Base-by-base conservation (phyloP, 1,140 invertebrate genomes). In the Drosophila subpulchrella region DNA sequence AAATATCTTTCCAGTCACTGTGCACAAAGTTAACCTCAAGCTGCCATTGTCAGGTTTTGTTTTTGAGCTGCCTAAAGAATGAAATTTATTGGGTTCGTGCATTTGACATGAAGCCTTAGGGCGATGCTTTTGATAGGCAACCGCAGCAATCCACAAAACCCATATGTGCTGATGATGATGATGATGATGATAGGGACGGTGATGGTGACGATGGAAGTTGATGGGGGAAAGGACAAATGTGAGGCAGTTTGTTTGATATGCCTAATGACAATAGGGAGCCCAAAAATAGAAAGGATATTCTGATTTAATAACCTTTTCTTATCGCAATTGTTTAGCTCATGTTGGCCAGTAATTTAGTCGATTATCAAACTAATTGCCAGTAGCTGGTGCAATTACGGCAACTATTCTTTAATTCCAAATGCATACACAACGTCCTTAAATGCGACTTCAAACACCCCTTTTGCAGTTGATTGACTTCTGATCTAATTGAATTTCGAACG, bases 41-140 rank as follows among this genome's bases (percentile, higher is more conserved):
- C 62, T 56, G 20, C 60, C 50, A 86, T 85, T 86, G 81, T 84
- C 47, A 46, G 62, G 41, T 34, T 68, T 58, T 54, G 55, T 50
- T 77, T 68, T 59, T 67, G 32, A 56, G 50, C 71, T 72, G 58
- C 17, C 41, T 38, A 53, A 62, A 67, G 75, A 65, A 61, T 75
- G 68, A 85, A 86, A 86, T 85, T 85, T 85, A 85, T 85, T 86
- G 70, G 58, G 74, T 66, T 85, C 82, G 57, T 85, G 81, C 81
- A 86, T 81, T 86, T 85, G 82, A 85, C 81, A 81, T 84, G 82
- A 84, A 84, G 82, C 81, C 81, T 86, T 86, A 70, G 78, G 81
- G 82, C 68, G 27, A 78, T 50, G 60, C 57, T 75, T 81, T 81
- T 81, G 78, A 86, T 78, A 71, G 78, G 56, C 67, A 47, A 71